phyloP scores from a whole-genome alignment of 1,140 invertebrate species.

The Drosophila orosa region DNA sequence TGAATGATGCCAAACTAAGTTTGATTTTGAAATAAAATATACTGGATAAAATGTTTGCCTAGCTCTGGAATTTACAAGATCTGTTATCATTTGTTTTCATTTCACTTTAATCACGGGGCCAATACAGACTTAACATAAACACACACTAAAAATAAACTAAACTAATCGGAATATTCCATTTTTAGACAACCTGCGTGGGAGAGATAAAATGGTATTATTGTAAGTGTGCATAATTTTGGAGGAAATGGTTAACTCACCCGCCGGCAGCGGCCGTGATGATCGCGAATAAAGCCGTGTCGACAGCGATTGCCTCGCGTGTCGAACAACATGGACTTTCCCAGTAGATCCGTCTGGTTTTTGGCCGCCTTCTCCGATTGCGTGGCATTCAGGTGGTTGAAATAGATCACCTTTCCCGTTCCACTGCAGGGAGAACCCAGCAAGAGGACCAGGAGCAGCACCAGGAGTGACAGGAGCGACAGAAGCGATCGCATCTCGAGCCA shows the following conservation, averaged over 20 bases:
- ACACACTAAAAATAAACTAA: constrained; percentile 23
- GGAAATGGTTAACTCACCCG: constrained; percentile 39
- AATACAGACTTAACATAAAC: constrained; percentile 24
- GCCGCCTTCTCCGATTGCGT: constrained; percentile 9
- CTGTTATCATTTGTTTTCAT: background rate
- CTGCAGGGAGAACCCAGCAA: constrained; percentile 6
- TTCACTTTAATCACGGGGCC: constrained; percentile 23
- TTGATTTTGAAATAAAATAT: background rate
- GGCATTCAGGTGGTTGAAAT: constrained; percentile 41
- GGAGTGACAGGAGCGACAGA: background rate
- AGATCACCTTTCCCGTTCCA: constrained; percentile 57
- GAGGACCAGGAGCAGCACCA: constrained; percentile 10
- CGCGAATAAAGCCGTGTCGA: constrained; percentile 51
- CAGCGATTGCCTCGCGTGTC: constrained; percentile 37
- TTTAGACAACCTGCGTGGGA: constrained; percentile 46
- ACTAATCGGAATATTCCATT: background rate
- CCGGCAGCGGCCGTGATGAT: constrained; percentile 71
- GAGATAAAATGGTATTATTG: background rate
- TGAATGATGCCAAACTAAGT: background rate
- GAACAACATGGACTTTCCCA: constrained; percentile 66
- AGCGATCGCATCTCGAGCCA: constrained; percentile 38
- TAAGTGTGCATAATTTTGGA: too few relatives aligned
- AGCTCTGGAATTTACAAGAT: background rate
- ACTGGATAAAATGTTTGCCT: too few relatives aligned
- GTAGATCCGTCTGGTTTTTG: background rate